Percentiles rank a stretch among this genome's conserved stretches.
phyloP scores from a whole-genome alignment of 2,797 vertebrate species.

The Tragelaphus eurycerus region DNA sequence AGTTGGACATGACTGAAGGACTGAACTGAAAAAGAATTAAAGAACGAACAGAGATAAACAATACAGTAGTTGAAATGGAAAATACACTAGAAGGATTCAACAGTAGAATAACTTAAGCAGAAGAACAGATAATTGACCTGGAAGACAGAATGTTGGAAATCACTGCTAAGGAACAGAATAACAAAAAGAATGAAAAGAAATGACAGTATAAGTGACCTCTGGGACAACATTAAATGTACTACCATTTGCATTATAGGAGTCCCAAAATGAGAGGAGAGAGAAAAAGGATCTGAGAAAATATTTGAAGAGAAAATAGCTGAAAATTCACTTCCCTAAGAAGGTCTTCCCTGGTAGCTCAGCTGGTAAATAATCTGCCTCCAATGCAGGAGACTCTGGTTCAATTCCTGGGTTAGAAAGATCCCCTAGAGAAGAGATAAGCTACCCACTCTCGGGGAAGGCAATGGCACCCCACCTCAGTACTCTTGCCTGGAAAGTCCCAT shows the following conservation, averaged over 20 bases:
- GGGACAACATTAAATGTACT: neutral
- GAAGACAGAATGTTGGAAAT: neutral
- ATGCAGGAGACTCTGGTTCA: too few species aligned
- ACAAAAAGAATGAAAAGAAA: neutral
- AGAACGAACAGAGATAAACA: neutral
- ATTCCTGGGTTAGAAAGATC: neutral
- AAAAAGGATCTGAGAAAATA: neutral
- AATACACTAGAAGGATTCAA: neutral
- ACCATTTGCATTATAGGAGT: neutral
- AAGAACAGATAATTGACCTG: neutral
- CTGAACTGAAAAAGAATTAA: neutral
- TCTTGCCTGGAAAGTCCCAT: too few species aligned
- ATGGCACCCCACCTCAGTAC: too few species aligned
- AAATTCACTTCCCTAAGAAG: neutral
- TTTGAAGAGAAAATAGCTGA: neutral
- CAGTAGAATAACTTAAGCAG: neutral
- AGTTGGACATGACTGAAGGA: neutral
- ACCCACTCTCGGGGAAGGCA: neutral
- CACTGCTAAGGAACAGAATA: neutral
- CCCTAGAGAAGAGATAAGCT: neutral
- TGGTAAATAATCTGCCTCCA: too few species aligned
- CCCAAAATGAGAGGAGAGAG: neutral
- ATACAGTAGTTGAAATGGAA: neutral
- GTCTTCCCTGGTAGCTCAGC: neutral
- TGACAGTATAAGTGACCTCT: neutral